Evolutionary conservation across 1,140 invertebrate species (phyloP), one percentile per base, ranked within the genome.

Genomic region (Dryas iulia): DNA sequence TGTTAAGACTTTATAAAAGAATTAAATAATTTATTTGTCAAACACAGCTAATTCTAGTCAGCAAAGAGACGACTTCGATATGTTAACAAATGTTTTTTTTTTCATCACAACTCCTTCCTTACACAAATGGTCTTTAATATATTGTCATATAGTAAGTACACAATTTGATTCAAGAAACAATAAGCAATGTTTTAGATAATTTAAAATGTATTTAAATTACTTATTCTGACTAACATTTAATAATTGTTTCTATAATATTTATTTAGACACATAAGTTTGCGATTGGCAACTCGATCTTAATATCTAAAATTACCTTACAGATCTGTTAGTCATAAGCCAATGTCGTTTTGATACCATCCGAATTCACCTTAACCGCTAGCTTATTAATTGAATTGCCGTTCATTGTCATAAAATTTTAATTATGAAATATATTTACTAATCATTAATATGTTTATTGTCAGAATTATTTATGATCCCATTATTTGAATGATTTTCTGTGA

Each of bases 41-140:
- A 84, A 91, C 89, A 91, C 89, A 91, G 89, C 89, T 83, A 82
- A 82, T 76, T 81, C 77, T 83, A 83, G 69, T 82, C 73, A 82
- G 78, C 61, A 81, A 78, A 80, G 73, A 84, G 76, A 78, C 74
- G 63, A 76, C 53, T 53, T 62, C 33, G 59, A 66, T 66, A 66
- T 66, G 52, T 56, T 59, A 72, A 33, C 57, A 26, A 69, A 47
- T 59, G 24, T 53, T 71, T 59, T 53, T 71, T 59, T 14, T 52
- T 62, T 69, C 64, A 66, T 66, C 39, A 59, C 56, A 66, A 68
- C 52, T 67, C 57, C 23, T 63, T 33, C 58, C 60, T 66, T 66
- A 71, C 61, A 60, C 21, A 26, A 52, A 30, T 47, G 24, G 23
- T 47, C 10, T 24, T 47, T 39, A 39, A 23, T 47, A n/a, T 6